Evolutionary conservation across 2,113 vertebrate species (phyloP).

Genomic region (Ailuropoda melanoleuca): DNA sequence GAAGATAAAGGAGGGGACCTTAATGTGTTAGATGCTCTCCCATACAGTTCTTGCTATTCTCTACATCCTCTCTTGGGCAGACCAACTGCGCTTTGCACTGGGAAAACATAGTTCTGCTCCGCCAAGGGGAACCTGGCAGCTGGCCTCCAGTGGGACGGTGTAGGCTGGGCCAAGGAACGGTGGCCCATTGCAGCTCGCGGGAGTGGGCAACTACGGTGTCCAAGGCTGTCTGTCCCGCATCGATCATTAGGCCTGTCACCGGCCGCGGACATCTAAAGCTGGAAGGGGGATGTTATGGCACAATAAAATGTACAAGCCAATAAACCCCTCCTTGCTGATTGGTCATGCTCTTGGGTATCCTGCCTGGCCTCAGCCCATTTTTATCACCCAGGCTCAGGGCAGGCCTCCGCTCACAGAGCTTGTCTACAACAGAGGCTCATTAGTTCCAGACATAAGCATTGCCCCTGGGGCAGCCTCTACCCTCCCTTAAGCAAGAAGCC

Average conservation of each 20-base stretch:
- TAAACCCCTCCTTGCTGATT: slow-evolving; percentile 70
- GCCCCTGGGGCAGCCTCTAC: neutral
- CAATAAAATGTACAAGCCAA: slow-evolving; percentile 67
- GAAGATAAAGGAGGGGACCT: neutral
- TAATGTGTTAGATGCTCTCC: neutral
- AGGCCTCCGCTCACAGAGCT: neutral
- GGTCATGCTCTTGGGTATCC: slow-evolving; percentile 63
- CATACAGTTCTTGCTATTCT: neutral
- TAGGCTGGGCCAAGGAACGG: neutral
- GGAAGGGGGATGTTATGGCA: slow-evolving; percentile 35
- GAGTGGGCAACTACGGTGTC: neutral
- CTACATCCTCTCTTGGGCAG: neutral
- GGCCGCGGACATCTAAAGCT: slow-evolving; percentile 72
- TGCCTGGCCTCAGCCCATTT: neutral
- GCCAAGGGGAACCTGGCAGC: no score
- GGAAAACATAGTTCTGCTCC: neutral
- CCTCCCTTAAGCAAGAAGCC: neutral
- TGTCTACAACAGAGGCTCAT: neutral
- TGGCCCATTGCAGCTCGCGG: neutral
- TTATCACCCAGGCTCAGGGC: neutral
- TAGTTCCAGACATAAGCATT: neutral
- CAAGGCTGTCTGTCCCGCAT: neutral
- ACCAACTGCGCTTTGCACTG: neutral
- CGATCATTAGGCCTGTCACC: slow-evolving; percentile 44
- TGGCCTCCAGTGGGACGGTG: neutral